Conservation (phyloP, 2,797 vertebrate genomes). For the Oreochromis grahami region DNA sequence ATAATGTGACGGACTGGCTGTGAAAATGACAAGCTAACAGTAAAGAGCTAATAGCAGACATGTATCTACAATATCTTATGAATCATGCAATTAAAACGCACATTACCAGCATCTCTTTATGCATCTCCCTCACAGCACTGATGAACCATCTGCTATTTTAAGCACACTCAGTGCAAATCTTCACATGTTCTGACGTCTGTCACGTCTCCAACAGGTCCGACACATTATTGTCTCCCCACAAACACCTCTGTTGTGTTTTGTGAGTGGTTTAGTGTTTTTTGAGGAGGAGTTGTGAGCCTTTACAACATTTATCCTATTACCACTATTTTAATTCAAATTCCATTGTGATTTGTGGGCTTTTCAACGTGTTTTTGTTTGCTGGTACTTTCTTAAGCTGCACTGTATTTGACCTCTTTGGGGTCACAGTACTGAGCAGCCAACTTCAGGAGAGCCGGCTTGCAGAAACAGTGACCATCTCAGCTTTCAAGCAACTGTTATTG, state of each 20-base stretch:
- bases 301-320: not conserved
- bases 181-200: not conserved
- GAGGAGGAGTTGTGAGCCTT: too few relatives aligned
- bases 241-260: not conserved
- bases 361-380: not conserved
- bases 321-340: not conserved
- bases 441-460: accelerated
- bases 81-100: not conserved
- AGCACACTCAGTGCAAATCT: not conserved
- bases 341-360: not conserved
- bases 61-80: not conserved
- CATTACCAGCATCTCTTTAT: not conserved
- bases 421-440: not conserved
- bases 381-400: not conserved
- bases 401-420: not conserved
- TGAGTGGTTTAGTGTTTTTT: not conserved
- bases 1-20: not conserved
- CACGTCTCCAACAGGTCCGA: not conserved
- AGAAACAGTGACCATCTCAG: not conserved
- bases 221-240: not conserved
- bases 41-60: not conserved
- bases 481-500: not conserved
- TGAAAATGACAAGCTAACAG: accelerated
- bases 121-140: not conserved
- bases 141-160: not conserved